Base-by-base conservation (phyloP, 2,888 invertebrate species). In the Drosophila melanosoma region DNA sequence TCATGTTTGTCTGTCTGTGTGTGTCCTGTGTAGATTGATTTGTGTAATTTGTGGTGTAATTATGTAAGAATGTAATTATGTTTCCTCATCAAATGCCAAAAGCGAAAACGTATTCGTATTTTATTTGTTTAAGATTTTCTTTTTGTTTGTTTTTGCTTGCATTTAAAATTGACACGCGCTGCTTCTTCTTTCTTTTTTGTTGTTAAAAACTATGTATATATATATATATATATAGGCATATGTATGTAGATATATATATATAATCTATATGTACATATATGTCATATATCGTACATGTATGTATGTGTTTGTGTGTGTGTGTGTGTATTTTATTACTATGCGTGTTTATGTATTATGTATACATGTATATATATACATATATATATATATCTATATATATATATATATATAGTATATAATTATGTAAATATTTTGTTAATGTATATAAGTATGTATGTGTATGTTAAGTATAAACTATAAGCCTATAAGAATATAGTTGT, bases 11-110 rank as follows among this genome's bases (percentile, higher is more conserved):
- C 62, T 69, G 65, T 71, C n/a, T 78, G 72, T 78, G 76, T 74
- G 59, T 75, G 72, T 75, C n/a, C 52, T 81, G 40, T 84, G 69
- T 76, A 62, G 76, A 56, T 38, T 56, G 38, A 45, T 57, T 79
- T 62, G 88, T 90, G 90, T 86, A 86, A 86, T 87, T 89, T 85
- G 88, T 87, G 85, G 89, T 86, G 86, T 90, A 90, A 86, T 90
- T 86, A 83, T 89, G 90, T 87, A n/a, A 69, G 60, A 54, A 54
- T 76, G 69, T 73, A 54, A 58, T 73, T 66, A 70, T 77, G 77
- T 82, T 68, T 80, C 60, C 58, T 69, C 66, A 52, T 74, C 57
- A 78, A 23, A 54, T 74, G 82, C 79, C 54, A 69, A 74, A 74
- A 74, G 65, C 87, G 81, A 74, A 64, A 74, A 66, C 40, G 58